Percentiles rank a stretch among this genome's conserved stretches.
Evolutionary conservation across 2,113 vertebrate species (phyloP).

Genomic region (Castor canadensis): DNA sequence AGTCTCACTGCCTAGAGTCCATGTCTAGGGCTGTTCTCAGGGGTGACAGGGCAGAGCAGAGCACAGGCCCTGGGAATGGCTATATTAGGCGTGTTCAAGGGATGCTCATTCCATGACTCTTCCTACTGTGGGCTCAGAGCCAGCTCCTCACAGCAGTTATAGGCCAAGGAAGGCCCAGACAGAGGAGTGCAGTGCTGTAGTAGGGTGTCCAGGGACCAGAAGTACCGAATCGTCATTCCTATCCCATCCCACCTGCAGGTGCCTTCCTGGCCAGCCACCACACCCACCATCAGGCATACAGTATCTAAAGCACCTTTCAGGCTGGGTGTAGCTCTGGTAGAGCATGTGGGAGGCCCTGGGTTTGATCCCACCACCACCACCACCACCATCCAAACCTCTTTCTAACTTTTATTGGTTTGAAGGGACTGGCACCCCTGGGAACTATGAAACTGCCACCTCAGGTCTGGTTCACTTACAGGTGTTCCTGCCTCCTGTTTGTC

Average conservation of each 20-base stretch:
- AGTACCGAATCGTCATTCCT: too few species aligned
- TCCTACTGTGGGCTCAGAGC: slow-evolving; percentile 57
- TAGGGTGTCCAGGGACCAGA: neutral
- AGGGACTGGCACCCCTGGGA: neutral
- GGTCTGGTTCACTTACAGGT: neutral
- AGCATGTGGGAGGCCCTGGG: too few species aligned
- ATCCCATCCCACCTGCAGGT: neutral
- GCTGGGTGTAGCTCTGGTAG: neutral
- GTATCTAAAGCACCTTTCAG: neutral
- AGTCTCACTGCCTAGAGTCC: neutral
- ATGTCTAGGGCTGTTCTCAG: neutral
- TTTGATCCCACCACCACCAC: neutral
- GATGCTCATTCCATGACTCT: slow-evolving; percentile 56
- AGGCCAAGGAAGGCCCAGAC: neutral
- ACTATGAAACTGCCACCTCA: neutral
- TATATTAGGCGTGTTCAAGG: slow-evolving; percentile 67
- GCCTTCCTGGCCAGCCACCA: neutral
- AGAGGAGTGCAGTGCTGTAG: neutral
- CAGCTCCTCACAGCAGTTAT: slow-evolving; percentile 43
- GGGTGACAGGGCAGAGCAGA: neutral
- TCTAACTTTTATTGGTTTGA: neutral
- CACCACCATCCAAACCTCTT: too few species aligned
- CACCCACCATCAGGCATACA: fast-evolving
- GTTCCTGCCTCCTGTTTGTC: neutral
- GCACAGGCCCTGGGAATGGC: neutral